phyloP scores from a whole-genome alignment of 2,797 vertebrate genomes.

The Crenichthys baileyi region DNA sequence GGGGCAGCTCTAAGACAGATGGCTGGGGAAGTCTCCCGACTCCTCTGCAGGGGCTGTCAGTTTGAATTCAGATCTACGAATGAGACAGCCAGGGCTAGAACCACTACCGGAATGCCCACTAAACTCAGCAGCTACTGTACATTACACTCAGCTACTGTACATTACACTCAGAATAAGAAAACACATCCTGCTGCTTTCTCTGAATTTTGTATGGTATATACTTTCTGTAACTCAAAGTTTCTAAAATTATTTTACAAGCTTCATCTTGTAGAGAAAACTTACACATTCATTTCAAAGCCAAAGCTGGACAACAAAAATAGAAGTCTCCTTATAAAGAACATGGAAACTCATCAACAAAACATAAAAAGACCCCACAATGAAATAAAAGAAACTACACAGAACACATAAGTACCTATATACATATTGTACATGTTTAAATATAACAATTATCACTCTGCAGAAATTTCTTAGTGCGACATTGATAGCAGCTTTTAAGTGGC shows the following conservation, averaged over 20 bases:
- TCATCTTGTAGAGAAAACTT: too few species aligned
- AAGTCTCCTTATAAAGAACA: not conserved
- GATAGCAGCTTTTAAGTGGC: not conserved
- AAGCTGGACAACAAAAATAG: not conserved
- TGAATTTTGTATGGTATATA: not conserved
- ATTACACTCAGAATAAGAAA: not conserved
- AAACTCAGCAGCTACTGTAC: constrained; percentile 62
- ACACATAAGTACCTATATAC: not conserved
- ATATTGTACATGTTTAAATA: not conserved
- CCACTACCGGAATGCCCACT: constrained; percentile 76
- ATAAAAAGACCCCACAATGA: not conserved
- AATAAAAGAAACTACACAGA: not conserved
- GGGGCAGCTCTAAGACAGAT: constrained; percentile 86
- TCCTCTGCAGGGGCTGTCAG: constrained; percentile 80
- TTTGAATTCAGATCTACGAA: constrained; percentile 73
- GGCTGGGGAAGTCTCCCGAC: constrained; percentile 85
- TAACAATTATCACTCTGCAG: too few species aligned
- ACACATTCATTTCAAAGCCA: not conserved
- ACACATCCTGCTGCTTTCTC: constrained; percentile 8
- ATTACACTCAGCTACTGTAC: constrained; percentile 52
- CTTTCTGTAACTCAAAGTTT: not conserved
- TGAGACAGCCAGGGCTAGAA: constrained; percentile 66
- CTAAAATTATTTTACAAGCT: not conserved
- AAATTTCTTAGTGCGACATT: not conserved
- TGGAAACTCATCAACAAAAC: not conserved